Base-by-base conservation (phyloP, 2,888 invertebrate species). In the Campopleginae sp. region DNA sequence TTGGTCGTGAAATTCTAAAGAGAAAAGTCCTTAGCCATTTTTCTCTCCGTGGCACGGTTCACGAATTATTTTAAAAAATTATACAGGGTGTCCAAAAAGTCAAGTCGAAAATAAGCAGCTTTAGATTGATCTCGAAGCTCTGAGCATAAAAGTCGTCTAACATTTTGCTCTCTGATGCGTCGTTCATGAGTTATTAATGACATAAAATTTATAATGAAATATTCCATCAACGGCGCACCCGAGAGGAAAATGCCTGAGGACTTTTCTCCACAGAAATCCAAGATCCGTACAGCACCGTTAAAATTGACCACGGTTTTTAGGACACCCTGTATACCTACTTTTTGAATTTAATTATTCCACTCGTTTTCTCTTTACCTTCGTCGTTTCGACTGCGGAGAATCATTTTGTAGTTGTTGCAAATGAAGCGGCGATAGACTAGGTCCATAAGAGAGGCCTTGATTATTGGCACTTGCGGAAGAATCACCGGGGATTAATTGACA, bases 401-500 rank as follows among this genome's bases (percentile, higher is more conserved):
- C 91, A 68, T 88, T 83, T 86, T 90, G 91, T 68, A 90, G 80
- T 86, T 91, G 92, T 80, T 92, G 92, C 75, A 92, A 90, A 83
- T 92, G 93, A 90, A 92, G 91, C 51, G 92, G 91, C 88, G 93
- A 91, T 80, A 92, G 84, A 82, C 91, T 91, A 76, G 92, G 82
- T 44, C 90, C 91, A 88, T 92, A 93, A 89, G 91, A 89, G 84
- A 93, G 91, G 80, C 92, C 89, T 88, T 93, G 93, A 88, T 87
- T 91, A 88, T 90, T 91, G 78, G 82, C 89, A 80, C 77, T 89
- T 86, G 71, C 90, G 84, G 87, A 63, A 17, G 81, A 71, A 33
- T 61, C 85, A 51, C 79, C 79, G 74, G 81, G 68, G 38, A 77
- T 42, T 58, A 58, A 58, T 76, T 85, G 82, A 42, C 85, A 85